Evolutionary conservation across 92 coral and sea anemone species (phyloP), one percentile per base, ranked within the genome.

Genomic region (Heteractis magnifica): DNA sequence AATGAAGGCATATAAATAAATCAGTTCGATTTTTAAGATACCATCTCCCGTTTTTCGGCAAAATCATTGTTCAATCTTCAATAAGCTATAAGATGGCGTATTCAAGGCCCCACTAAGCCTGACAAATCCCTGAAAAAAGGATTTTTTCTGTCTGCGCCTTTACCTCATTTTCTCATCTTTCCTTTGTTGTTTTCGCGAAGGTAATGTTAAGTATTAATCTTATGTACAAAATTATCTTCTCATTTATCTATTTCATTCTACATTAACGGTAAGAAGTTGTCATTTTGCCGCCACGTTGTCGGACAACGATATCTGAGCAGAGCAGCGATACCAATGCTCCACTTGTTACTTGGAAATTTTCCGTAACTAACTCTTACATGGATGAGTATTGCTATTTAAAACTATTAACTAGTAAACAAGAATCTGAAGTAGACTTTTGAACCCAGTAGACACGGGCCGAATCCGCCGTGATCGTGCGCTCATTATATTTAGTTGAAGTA

Each of bases 251-350:
- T 26, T 23, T 68, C 49, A 68, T 23, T 26, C 73, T 23, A 64
- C 73, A 8, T 68, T 68, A 23, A 68, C 23, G 73, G 44, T 26
- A 68, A 68, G 49, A 23, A 20, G 49, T 8, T 68, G 49, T 68
- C 73, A 23, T 68, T 68, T 23, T 6, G 50, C 11, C 73, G 73
- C 73, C 73, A 68, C 23, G 10, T 20, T 68, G 73, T 68, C 73
- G 73, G 73, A n/a, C 73, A 68, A 68, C 49, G 49, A 68, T 68
- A 68, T 68, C 49, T 68, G 73, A 68, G 18, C 10, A 48, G 49
- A 68, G 13, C 15, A 20, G 14, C 23, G 73, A 68, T 68, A 68
- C 73, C 49, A 68, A 68, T 68, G 44, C 50, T 7, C 6, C 9
- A 14, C 73, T 68, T 68, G 73, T 68, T 68, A 21, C 49, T 11